Evolutionary conservation across 2,888 invertebrate genomes (phyloP), one percentile per base, ranked within the genome.

Genomic region (Hylaea fasciaria): DNA sequence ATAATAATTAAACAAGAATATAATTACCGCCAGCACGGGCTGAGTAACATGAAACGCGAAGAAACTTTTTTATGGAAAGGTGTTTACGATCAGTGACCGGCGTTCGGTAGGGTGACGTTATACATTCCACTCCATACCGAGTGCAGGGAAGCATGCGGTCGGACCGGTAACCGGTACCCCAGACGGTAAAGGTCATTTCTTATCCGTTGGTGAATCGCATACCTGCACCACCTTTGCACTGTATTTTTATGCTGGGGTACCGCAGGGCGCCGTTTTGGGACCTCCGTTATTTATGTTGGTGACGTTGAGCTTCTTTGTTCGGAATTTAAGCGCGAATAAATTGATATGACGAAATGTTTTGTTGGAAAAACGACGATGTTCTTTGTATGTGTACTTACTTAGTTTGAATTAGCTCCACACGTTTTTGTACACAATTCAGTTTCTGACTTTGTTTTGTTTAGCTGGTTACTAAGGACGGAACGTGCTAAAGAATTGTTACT

Each of bases 81-180:
- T 70, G 74, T 74, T 77, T 78, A 77, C 68, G 77, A 76, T 72
- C 69, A 69, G 70, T 68, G 65, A 71, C 73, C 72, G 70, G 77
- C 73, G 57, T 72, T 65, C 57, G 68, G 62, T 58, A 66, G 60
- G 66, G 70, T 71, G 66, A 67, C 76, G 74, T 80, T 82, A 79
- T 83, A 82, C 82, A 86, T 87, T 85, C 85, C 83, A 70, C 69
- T 69, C 73, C 71, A 70, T 67, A 66, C 66, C 66, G 70, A 68
- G 70, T 74, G 73, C 71, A 68, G 73, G 72, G 80, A 88, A 84
- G 83, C 83, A 89, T 89, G 88, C 82, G 77, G 89, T 88, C 80
- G 67, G 76, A 89, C 91, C 85, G 86, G 90, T 90, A 60, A 89
- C 91, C 85, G 86, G 90, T 90, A 60, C 81, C 75, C 54, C 70